A percentile compares a stretch with the other conserved stretches of the same genome.
Conservation (phyloP, 2,797 vertebrate genomes). For the Acrocephalus scirpaceus region DNA sequence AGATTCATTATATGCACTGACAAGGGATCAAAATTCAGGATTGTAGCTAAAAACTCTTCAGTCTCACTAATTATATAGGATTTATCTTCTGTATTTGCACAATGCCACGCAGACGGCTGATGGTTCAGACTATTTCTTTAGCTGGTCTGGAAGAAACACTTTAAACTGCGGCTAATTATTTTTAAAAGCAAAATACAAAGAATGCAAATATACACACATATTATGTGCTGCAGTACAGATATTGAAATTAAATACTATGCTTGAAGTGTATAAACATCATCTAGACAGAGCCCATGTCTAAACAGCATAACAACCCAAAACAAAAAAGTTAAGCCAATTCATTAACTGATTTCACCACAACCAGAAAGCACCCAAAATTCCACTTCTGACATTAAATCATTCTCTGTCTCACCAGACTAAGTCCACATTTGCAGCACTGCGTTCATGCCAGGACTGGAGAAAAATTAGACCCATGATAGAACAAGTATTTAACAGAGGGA, state of each 20-base stretch:
- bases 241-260: background rate
- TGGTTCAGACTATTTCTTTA: background rate
- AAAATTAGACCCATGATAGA: background rate
- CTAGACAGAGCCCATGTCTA: background rate
- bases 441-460: background rate
- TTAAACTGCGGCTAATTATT: background rate
- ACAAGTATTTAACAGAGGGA: background rate
- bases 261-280: background rate
- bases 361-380: background rate
- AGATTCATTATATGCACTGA: background rate
- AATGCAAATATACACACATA: background rate
- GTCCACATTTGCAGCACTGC: background rate
- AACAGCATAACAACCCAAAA: background rate
- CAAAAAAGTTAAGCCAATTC: background rate
- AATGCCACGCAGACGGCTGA: background rate
- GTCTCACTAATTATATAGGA: background rate
- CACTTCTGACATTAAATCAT: background rate
- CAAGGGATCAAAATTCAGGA: background rate
- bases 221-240: background rate
- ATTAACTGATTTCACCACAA: background rate
- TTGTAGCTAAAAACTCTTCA: background rate
- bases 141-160: background rate
- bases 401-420: background rate
- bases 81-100: background rate
- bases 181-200: background rate